These are phyloP conservation scores for Parnassius apollo DNA, from an alignment of 2,888 invertebrate species.

Conservation along the genomic window DNA sequence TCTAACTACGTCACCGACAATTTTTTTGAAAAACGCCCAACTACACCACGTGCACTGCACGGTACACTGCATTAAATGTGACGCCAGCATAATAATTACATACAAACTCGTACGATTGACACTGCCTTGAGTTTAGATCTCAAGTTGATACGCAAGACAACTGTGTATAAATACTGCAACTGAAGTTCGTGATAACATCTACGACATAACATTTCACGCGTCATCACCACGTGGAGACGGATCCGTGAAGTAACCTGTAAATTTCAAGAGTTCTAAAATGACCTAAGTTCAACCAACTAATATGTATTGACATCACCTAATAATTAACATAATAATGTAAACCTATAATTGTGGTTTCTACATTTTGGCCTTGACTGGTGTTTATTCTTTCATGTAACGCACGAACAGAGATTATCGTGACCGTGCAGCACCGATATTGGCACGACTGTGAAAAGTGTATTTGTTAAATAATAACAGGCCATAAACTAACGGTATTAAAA, in stretches of 20 bases:
- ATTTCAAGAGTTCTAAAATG: not conserved
- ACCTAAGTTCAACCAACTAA: not conserved
- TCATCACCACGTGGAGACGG: not conserved
- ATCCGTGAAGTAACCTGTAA: not conserved
- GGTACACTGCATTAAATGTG: slow-evolving; percentile 24
- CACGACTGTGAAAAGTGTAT: slow-evolving; percentile 3
- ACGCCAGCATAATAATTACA: slow-evolving; percentile 5
- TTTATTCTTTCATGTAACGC: slow-evolving; percentile 9
- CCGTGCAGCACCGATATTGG: slow-evolving; percentile 8
- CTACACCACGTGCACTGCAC: slow-evolving; percentile 26
- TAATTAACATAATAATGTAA: not conserved
- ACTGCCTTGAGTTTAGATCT: not conserved
- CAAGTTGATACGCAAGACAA: not conserved
- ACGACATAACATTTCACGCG: no score
- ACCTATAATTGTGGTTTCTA: not conserved
- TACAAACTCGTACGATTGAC: slow-evolving; percentile 8
- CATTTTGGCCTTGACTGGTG: slow-evolving; percentile 7
- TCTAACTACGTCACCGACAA: no score
- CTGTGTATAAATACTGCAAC: not conserved
- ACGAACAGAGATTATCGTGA: slow-evolving; percentile 18
- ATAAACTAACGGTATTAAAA: no score
- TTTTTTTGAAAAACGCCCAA: no score
- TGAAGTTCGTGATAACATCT: not conserved
- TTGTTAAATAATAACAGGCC: no score
- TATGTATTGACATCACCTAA: not conserved